Conservation (phyloP, 2,113 vertebrate species). For the Hymenochirus boettgeri region DNA sequence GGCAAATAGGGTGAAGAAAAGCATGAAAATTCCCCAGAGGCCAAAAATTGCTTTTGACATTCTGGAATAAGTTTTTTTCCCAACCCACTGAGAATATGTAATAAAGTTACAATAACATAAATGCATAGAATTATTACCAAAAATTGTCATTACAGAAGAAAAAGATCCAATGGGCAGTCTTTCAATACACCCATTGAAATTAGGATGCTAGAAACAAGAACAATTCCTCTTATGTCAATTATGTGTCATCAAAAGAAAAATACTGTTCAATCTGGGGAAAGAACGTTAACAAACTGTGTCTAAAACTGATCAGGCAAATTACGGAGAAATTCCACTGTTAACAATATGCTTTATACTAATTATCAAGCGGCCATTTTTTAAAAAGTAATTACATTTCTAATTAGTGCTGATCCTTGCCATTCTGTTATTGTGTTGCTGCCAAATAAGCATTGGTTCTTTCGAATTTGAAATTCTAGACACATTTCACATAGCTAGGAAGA, state of each 20-base stretch:
- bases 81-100: no score
- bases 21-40: no score
- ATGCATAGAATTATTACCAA: no score
- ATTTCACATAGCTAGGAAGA: neutral
- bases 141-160: no score
- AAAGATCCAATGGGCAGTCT: no score
- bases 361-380: conserved; percentile 31
- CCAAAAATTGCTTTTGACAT: no score
- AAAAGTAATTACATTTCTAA: conserved; percentile 42
- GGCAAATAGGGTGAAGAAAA: no score
- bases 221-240: conserved; percentile 15
- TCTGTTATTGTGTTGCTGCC: conserved; percentile 32
- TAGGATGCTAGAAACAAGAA: neutral
- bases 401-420: conserved; percentile 38
- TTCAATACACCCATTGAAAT: no score
- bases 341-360: conserved; percentile 40
- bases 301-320: conserved; percentile 31
- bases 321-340: conserved; percentile 24
- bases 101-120: no score
- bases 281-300: conserved; percentile 24
- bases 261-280: conserved; percentile 17
- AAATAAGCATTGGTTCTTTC: conserved; percentile 26
- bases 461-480: conserved; percentile 12
- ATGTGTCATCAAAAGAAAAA: conserved; percentile 10
- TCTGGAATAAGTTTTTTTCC: no score